Base-by-base conservation (phyloP, 2,113 vertebrate species). In the Chrysemys picta region DNA sequence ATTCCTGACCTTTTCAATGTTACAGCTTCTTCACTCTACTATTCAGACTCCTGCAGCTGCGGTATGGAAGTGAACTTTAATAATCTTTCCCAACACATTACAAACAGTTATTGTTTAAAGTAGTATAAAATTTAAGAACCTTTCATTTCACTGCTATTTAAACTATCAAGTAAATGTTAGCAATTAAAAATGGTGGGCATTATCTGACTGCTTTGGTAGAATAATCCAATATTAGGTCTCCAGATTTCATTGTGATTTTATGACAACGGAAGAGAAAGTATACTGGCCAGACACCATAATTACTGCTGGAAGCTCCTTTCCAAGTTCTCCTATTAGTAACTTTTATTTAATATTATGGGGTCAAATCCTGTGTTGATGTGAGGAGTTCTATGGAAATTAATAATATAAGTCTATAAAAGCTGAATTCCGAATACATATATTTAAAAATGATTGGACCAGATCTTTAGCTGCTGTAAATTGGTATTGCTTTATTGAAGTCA, bases 1-100 rank as follows among this genome's bases (percentile, higher is more conserved):
- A 90, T 92, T 96, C 91, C 84, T 97, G 98, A 97, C 96, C 96
- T 98, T 98, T 97, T 95, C 95, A 93, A 88, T 93, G 96, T 97
- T 95, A 89, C 95, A 96, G 95, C 93, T 97, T 97, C 95, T 97
- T 96, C 91, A 93, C 89, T 93, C 93, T 94, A 90, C 52, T 93
- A 96, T 93, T 95, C 94, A 91, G 95, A 87, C 84, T 97, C 86
- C 38, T 96, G 89, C 79, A 94, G 94, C 90, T 90, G 88, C 95
- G 87, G 84, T 94, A 92, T 91, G 94, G 86, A 96, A 96, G 94
- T 85, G 82, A 95, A 94, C 93, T 96, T 96, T 90, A 93, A 96
- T 96, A 93, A 89, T 91, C 89, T 90, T 95, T 91, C 57, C 82
- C 90, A 93, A 85, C 53, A 62, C 27, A 62, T 95, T 90, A 89